These are phyloP conservation scores for Nephotettix cincticeps DNA, from an alignment of 1,140 invertebrate species.

Conservation along the genomic window DNA sequence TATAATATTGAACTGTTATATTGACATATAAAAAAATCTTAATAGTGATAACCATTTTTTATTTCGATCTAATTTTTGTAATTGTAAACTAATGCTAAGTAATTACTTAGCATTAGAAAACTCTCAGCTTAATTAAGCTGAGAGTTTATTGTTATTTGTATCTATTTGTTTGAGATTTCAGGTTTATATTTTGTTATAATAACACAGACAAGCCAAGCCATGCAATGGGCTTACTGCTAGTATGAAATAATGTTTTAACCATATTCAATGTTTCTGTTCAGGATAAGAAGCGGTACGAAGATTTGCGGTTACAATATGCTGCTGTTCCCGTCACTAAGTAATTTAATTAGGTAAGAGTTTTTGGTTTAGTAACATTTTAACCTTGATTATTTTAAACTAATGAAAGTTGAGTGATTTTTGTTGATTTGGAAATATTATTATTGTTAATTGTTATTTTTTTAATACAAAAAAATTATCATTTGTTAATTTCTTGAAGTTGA, in stretches of 20 bases:
- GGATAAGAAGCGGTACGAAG: constrained; percentile 18
- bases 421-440: too few species aligned
- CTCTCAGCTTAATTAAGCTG: neutral
- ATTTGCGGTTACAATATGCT: constrained; percentile 14
- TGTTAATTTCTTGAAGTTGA: too few species aligned
- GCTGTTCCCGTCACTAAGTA: neutral
- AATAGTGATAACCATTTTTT: neutral
- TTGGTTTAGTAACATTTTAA: too few species aligned
- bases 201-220: neutral
- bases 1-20: too few species aligned
- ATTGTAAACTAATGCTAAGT: neutral
- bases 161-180: neutral
- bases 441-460: too few species aligned
- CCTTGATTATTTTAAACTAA: too few species aligned
- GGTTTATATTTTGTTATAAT: neutral
- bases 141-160: neutral
- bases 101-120: neutral
- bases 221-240: neutral
- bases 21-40: too few species aligned
- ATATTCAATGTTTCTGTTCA: neutral
- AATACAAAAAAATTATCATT: too few species aligned
- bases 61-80: neutral
- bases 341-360: neutral
- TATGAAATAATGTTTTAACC: neutral
- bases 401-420: too few species aligned